Percentiles rank a stretch among this genome's conserved stretches.
Conservation (phyloP, 2,113 vertebrate species). For the Nibea coibor region DNA sequence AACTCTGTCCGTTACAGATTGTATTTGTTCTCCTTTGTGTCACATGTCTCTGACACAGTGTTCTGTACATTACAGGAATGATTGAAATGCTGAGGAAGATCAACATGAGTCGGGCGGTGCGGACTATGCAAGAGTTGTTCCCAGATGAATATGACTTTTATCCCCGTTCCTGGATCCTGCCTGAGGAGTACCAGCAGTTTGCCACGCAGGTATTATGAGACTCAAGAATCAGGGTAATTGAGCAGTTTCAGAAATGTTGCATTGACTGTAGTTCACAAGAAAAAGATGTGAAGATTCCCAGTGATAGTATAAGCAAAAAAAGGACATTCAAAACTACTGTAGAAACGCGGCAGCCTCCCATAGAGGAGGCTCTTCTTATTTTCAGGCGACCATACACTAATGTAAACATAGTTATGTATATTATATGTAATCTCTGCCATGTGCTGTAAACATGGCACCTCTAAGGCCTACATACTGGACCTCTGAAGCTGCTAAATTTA, state of each 20-base stretch:
- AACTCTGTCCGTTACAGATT: not conserved
- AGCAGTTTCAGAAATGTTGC: not conserved
- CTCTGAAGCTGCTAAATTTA: not conserved
- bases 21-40: not conserved
- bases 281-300: not conserved
- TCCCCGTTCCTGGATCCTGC: conserved; percentile 97
- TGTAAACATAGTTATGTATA: too few species aligned
- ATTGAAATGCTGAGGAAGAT: conserved; percentile 94
- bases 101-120: conserved; percentile 92
- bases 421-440: too few species aligned
- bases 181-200: conserved; percentile 93
- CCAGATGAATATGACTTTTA: conserved; percentile 98
- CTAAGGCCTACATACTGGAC: too few species aligned
- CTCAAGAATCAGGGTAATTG: not conserved
- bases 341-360: too few species aligned
- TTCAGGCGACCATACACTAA: too few species aligned
- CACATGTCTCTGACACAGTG: not conserved
- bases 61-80: conserved; percentile 87
- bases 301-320: too few species aligned
- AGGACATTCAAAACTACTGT: too few species aligned
- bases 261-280: not conserved
- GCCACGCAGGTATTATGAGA: conserved; percentile 85
- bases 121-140: conserved; percentile 94
- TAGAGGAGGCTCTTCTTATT: too few species aligned
- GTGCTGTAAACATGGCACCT: too few species aligned